Base-by-base conservation (phyloP, 2,888 invertebrate genomes). In the Orthonevra nobilis region DNA sequence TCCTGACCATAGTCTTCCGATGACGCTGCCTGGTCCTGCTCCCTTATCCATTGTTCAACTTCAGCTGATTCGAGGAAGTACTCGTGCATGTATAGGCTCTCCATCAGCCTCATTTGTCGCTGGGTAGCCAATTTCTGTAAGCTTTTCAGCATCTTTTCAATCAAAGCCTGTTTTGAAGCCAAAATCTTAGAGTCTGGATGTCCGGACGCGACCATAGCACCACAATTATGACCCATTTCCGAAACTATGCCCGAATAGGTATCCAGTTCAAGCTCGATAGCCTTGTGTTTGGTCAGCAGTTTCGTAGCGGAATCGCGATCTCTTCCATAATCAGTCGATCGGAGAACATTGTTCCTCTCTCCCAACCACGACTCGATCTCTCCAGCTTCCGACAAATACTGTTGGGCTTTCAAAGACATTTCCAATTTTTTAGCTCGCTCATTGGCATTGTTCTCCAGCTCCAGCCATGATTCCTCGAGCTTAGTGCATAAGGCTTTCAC, bases 1-100 rank as follows among this genome's bases (percentile, higher is more conserved):
- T 98, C 98, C 86, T 96, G 96, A 0, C 98, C 98, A 84, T 96
- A 97, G 86, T 98, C 98, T 85, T 97, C 97, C 63, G 95, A 95
- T 50, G 94, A 94, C 0, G 97, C 97, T 0, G 94, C 93, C 52
- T 95, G 94, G 85, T 95, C 92, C 86, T 97, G 96, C 83, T 97
- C 97, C 81, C 94, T 93, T 52, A 98, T 96, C 97, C 97, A 98
- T 84, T 93, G 92, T 86, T 97, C 96, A 34, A 98, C 90, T 85
- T 97, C 97, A 1, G 94, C 94, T 48, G 95, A 95, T 88, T 98
- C 97, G 0, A 94, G 91, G 86, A 97, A 92, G 87, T 97, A 98
- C 85, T 97, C 97, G 85, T 97, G 97, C 81, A 95, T 92, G 88
- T 95, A 95, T 82, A 97, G 92, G 52, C 96, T 96, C 88, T 97